Conservation (phyloP, 2,888 invertebrate genomes). For the Acrobasis consociella region DNA sequence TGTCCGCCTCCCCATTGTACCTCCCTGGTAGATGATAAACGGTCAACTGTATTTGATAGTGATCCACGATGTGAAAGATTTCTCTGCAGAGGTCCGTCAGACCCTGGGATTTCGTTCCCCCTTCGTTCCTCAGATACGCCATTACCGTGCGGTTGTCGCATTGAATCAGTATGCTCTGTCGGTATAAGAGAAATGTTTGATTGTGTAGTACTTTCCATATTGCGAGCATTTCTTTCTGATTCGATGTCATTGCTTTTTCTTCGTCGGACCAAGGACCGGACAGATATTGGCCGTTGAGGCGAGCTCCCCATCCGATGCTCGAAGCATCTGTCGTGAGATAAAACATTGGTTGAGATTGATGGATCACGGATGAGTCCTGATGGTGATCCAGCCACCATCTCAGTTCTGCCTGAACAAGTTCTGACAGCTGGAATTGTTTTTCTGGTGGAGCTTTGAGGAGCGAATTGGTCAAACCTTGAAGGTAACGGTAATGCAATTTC, state of each 20-base stretch:
- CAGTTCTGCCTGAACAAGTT: neutral
- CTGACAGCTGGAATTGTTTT: neutral
- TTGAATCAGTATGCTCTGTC: conserved; percentile 25
- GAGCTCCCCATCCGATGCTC: conserved; percentile 32
- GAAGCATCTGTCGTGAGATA: conserved; percentile 30
- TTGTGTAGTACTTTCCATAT: conserved; percentile 11
- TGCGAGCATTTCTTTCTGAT: conserved; percentile 33
- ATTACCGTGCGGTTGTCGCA: conserved; percentile 36
- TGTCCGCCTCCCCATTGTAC: conserved; percentile 43
- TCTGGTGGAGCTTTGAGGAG: neutral
- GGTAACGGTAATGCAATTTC: neutral
- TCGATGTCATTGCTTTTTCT: conserved; percentile 30
- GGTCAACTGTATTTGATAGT: conserved; percentile 29
- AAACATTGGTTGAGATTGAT: neutral
- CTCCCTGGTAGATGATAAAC: conserved; percentile 36
- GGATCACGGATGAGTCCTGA: conserved; percentile 18
- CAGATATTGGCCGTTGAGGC: conserved; percentile 25
- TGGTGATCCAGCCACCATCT: too few species aligned
- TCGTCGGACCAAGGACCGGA: conserved; percentile 24
- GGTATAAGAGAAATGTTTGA: neutral
- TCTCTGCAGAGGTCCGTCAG: conserved; percentile 27
- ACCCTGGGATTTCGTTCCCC: conserved; percentile 31
- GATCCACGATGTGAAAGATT: conserved; percentile 27
- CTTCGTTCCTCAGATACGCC: conserved; percentile 36
- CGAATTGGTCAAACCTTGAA: neutral